A percentile compares a stretch with the other conserved stretches of the same genome.
phyloP scores from a whole-genome alignment of 2,797 vertebrate genomes.

The Hypotaenidia okinawae region DNA sequence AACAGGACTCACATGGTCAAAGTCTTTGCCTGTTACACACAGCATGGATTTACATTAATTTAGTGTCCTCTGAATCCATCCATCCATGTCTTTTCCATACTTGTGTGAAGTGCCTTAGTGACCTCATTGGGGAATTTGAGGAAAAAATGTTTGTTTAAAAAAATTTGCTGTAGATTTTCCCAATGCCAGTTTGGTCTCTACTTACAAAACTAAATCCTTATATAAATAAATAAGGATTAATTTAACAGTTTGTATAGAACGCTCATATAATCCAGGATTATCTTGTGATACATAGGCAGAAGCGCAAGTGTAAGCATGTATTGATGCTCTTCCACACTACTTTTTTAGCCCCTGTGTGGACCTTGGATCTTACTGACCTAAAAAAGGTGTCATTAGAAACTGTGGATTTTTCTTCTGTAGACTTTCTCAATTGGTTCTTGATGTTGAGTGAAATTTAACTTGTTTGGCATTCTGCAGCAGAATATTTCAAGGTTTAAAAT shows the following conservation, averaged over 20 bases:
- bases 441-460: background rate
- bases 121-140: background rate
- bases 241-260: background rate
- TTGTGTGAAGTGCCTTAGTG: background rate
- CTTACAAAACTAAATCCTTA: background rate
- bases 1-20: background rate
- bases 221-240: background rate
- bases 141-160: background rate
- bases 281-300: background rate
- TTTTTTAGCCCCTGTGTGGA: background rate
- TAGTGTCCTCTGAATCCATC: background rate
- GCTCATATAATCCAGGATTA: background rate
- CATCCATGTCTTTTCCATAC: background rate
- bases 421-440: background rate
- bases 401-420: background rate
- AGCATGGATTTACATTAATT: background rate
- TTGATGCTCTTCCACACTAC: background rate
- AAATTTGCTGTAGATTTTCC: background rate
- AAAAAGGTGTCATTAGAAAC: background rate
- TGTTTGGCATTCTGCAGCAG: background rate
- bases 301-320: background rate
- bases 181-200: background rate
- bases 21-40: background rate
- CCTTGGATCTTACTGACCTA: background rate
- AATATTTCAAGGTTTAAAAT: background rate